A percentile compares a stretch with the other conserved stretches of the same genome.
Conservation (phyloP, 2,888 invertebrate genomes). For the Apotomis capreana region DNA sequence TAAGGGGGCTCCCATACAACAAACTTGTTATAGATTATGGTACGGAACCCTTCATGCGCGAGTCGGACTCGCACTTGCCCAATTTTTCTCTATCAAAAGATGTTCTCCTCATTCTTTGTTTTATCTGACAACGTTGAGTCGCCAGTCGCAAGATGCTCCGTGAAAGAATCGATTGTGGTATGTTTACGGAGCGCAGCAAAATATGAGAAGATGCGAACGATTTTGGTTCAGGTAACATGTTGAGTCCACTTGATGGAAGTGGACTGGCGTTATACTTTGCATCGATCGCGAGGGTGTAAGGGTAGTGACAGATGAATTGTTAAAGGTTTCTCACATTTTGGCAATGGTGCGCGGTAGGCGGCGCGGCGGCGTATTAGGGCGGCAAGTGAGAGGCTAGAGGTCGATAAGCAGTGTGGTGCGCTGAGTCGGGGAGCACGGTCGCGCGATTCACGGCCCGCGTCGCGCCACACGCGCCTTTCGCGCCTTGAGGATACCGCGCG, state of each 20-base stretch:
- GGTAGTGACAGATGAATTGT: conserved; percentile 75
- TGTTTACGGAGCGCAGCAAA: background rate
- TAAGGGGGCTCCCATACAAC: too few species aligned
- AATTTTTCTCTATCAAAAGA: background rate
- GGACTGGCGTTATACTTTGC: conserved; percentile 22
- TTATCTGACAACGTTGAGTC: background rate
- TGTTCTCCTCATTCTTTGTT: background rate
- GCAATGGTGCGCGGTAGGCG: conserved; percentile 70
- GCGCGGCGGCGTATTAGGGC: conserved; percentile 63
- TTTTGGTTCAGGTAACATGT: conserved; percentile 6
- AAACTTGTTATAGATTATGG: too few species aligned
- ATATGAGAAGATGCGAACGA: too few species aligned
- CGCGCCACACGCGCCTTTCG: conserved; percentile 48
- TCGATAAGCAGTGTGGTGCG: conserved; percentile 75
- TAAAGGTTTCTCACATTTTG: conserved; percentile 72
- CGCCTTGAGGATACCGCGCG: conserved; percentile 30
- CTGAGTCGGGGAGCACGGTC: conserved; percentile 57
- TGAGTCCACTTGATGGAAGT: conserved; percentile 16
- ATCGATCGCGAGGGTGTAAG: conserved; percentile 44
- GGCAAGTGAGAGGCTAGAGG: conserved; percentile 66
- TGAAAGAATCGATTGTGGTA: conserved; percentile 6
- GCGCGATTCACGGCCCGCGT: conserved; percentile 49
- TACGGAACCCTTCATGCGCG: too few species aligned
- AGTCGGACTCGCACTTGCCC: too few species aligned
- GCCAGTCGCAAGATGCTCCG: background rate